Conservation (phyloP, 2,888 invertebrate species). For the Stictocephala bisonia region DNA sequence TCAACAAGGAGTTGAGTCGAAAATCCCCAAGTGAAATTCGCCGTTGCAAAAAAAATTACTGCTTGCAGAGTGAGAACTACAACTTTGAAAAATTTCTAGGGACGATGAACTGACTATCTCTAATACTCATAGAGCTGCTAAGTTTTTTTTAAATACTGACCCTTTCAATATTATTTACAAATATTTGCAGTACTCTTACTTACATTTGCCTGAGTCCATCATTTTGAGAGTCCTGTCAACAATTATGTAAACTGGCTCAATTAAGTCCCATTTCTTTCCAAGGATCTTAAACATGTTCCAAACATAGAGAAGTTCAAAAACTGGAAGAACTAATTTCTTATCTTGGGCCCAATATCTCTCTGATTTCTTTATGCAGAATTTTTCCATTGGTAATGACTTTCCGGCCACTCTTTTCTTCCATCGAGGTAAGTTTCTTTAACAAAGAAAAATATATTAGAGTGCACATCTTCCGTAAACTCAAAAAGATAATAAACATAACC, state of each 20-base stretch:
- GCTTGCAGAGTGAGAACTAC: too few species aligned
- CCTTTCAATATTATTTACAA: background rate
- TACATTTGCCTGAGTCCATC: slow-evolving; percentile 61
- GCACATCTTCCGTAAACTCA: too few species aligned
- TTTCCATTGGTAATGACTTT: slow-evolving; percentile 97
- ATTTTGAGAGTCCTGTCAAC: slow-evolving; percentile 68
- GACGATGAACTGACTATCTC: too few species aligned
- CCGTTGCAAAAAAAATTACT: too few species aligned
- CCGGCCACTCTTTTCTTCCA: slow-evolving; percentile 93
- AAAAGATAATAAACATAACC: too few species aligned
- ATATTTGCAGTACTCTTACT: slow-evolving; percentile 37
- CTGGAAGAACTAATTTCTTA: slow-evolving; percentile 80
- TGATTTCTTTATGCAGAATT: slow-evolving; percentile 91
- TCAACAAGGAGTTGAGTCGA: too few species aligned
- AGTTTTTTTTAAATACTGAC: background rate
- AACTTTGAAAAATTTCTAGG: too few species aligned
- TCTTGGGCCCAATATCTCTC: slow-evolving; percentile 82
- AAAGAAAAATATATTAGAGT: too few species aligned
- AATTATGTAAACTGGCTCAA: slow-evolving; percentile 73
- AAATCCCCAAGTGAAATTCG: too few species aligned
- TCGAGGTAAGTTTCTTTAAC: slow-evolving; percentile 78
- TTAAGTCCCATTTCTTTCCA: slow-evolving; percentile 74
- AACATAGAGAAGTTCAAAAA: slow-evolving; percentile 87
- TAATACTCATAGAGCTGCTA: background rate
- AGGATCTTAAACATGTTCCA: slow-evolving; percentile 93